Evolutionary conservation across 2,888 invertebrate species (phyloP).

Genomic region (Acanthopleura granulata): DNA sequence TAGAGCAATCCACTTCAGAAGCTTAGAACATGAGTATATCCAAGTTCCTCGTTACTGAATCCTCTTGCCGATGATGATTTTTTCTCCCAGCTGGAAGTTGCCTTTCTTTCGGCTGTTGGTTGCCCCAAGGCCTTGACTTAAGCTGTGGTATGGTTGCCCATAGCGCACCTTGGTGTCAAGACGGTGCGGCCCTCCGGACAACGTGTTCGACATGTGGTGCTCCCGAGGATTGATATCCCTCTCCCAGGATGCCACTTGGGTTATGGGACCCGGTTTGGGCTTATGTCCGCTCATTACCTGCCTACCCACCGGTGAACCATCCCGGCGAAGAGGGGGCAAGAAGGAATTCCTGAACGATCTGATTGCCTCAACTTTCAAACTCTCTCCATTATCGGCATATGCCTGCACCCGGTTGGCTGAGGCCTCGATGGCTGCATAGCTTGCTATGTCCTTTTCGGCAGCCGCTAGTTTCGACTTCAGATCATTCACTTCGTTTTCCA

Average conservation of each 20-base stretch:
- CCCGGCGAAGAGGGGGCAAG: background rate
- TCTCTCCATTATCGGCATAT: background rate
- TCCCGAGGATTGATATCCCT: background rate
- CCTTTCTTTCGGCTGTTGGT: background rate
- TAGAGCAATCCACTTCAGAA: too few species aligned
- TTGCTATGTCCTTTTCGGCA: background rate
- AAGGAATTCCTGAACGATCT: conserved; percentile 3
- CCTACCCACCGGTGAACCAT: background rate
- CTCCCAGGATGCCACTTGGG: background rate
- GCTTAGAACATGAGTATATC: too few species aligned
- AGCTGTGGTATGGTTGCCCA: background rate
- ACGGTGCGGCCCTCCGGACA: background rate
- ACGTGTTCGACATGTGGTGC: background rate
- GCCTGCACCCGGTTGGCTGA: background rate
- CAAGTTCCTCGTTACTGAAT: background rate
- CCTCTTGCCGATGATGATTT: conserved; percentile 4
- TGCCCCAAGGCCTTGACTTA: background rate
- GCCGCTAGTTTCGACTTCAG: conserved; percentile 30
- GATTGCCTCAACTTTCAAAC: background rate
- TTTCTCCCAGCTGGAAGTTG: background rate
- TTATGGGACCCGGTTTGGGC: background rate
- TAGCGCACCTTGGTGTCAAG: background rate
- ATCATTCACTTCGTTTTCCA: conserved; percentile 42
- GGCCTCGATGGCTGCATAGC: background rate
- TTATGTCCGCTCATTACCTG: background rate